Evolutionary conservation across 2,888 invertebrate genomes (phyloP), one percentile per base, ranked within the genome.

Genomic region (Scrobipalpa costella): DNA sequence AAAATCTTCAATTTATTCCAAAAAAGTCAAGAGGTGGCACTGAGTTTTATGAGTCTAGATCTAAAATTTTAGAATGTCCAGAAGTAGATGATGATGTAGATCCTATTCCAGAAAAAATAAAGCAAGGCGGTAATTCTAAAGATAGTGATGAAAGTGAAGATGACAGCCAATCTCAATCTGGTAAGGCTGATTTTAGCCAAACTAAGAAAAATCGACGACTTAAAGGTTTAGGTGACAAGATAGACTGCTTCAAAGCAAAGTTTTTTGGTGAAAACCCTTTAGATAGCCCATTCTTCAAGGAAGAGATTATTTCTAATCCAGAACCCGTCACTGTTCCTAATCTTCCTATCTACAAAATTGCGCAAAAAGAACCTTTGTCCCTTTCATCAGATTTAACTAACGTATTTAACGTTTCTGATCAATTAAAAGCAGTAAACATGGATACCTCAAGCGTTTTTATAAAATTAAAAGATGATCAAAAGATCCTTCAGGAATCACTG

Each of bases 251-350:
- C 34, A 95, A 95, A 80, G 88, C 90, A 0, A 95, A 95, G 85
- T 95, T 94, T 78, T 96, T 96, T 78, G 96, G 95, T 0, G 89
- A 92, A 66, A 93, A 96, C 79, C 96, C 96, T 0, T 81, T 96
- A 63, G 95, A 95, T 70, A 96, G 94, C 84, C 96, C 95, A 0
- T 90, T 96, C 69, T 96, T 96, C 72, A 83, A 86, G 64, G 94
- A 94, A 85, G 90, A 92, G 50, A 74, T 83, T 8, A 91, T 93
- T 67, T 80, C 82, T 11, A 81, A 85, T 27, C 93, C 93, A 0
- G 86, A 90, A 72, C 90, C 92, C 40, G 77, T 90, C 33, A 73
- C 68, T 13, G 69, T 70, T 19, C 84, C 86, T 27, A 78, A 73
- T 67, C 66, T 76, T 15, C 59, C 70, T 5, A 49, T 74, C 65